Conservation (phyloP, 2,888 invertebrate species). For the Zeuzera pyrina region DNA sequence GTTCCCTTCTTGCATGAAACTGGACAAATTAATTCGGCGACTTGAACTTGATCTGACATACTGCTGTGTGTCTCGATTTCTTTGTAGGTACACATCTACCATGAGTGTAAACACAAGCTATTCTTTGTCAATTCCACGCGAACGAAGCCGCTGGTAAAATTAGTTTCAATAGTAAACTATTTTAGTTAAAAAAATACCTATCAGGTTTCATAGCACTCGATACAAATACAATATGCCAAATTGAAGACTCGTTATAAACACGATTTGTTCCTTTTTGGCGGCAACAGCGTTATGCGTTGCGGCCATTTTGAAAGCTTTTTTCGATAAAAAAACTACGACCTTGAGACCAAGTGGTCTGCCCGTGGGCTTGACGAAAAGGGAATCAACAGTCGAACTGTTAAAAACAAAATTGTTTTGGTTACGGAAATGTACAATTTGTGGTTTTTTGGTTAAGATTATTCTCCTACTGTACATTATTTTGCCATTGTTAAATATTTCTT, state of each 20-base stretch:
- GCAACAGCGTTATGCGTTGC: no score
- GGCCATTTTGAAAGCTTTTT: slow-evolving; percentile 19
- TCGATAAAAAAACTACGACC: slow-evolving; percentile 36
- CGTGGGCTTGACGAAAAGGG: slow-evolving; percentile 18
- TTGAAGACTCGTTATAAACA: slow-evolving; percentile 26
- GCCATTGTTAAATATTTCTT: slow-evolving; percentile 8
- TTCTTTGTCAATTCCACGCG: no score
- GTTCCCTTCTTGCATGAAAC: no score
- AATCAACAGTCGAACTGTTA: slow-evolving; percentile 11
- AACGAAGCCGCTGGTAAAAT: no score
- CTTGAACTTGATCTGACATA: no score
- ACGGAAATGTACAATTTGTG: slow-evolving; percentile 32
- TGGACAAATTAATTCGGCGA: no score
- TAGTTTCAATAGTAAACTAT: no score
- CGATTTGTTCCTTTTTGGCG: slow-evolving; percentile 25
- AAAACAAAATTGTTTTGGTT: slow-evolving; percentile 24
- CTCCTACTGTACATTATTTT: slow-evolving; percentile 8
- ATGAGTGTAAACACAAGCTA: no score
- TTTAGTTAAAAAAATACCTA: neutral
- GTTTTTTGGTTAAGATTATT: slow-evolving; percentile 20
- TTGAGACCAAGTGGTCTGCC: slow-evolving; percentile 47
- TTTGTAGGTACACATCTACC: no score
- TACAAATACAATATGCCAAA: slow-evolving; percentile 37
- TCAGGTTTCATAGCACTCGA: slow-evolving; percentile 21
- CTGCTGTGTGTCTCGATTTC: no score